Percentiles rank a stretch among this genome's conserved stretches.
Conservation (phyloP, 2,888 invertebrate species). For the Plebejus anna region DNA sequence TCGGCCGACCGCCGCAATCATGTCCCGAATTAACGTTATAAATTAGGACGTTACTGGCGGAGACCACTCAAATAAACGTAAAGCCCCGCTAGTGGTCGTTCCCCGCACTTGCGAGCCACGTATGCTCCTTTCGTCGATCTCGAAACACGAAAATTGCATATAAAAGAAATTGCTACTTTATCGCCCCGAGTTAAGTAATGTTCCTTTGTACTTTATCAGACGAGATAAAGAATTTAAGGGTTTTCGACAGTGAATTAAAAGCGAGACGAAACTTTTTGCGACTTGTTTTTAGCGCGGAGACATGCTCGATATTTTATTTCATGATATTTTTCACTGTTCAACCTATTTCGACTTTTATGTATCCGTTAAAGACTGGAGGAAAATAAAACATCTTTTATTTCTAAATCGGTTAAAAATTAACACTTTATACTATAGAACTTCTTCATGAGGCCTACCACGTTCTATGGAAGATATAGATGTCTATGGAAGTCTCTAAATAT, state of each 20-base stretch:
- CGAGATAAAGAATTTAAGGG: slow-evolving; percentile 4
- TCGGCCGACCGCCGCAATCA: slow-evolving; percentile 52
- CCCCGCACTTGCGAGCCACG: slow-evolving; percentile 61
- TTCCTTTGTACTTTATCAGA: slow-evolving; percentile 23
- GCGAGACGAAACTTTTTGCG: not conserved
- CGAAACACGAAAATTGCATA: slow-evolving; percentile 43
- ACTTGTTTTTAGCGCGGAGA: not conserved
- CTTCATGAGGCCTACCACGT: no score
- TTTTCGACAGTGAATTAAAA: slow-evolving; percentile 11
- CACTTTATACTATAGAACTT: no score
- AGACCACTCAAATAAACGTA: slow-evolving; percentile 74
- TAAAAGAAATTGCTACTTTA: slow-evolving; percentile 35
- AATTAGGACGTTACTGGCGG: slow-evolving; percentile 72
- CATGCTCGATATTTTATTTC: not conserved
- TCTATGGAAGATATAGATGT: not conserved
- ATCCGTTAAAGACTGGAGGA: not conserved
- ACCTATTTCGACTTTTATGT: not conserved
- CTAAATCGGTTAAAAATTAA: no score
- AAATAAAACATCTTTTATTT: no score
- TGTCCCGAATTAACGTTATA: slow-evolving; percentile 74
- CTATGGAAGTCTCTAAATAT: not conserved
- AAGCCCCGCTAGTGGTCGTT: slow-evolving; percentile 63
- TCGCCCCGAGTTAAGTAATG: slow-evolving; percentile 27
- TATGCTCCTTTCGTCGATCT: slow-evolving; percentile 50
- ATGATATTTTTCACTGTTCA: not conserved